Evolutionary conservation across 2,888 invertebrate genomes (phyloP), one percentile per base, ranked within the genome.

Genomic region (Hermodice carunculata): DNA sequence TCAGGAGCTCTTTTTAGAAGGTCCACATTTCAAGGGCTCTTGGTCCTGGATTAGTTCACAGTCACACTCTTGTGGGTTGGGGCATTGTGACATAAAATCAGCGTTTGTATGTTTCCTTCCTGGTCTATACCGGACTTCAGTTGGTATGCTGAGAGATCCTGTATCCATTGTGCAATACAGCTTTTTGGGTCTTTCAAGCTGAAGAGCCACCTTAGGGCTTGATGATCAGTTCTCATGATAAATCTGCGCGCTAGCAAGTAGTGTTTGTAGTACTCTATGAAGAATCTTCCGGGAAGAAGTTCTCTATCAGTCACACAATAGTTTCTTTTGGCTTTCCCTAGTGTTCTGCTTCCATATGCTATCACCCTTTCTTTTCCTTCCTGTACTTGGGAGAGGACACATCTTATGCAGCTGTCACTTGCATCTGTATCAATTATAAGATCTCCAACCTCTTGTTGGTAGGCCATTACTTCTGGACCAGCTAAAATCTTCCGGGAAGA

Each of bases 311-410:
- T 37, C 11, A 37, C 37, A 37, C 37, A 37, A 8, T 17, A 37
- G 17, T 37, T 37, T 37, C 17, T 37, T 17, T 37, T n/a, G n/a
- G n/a, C n/a, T n/a, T n/a, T n/a, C n/a, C n/a, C n/a, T n/a, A n/a
- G n/a, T n/a, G n/a, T n/a, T n/a, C n/a, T n/a, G n/a, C n/a, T n/a
- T n/a, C n/a, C n/a, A n/a, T n/a, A n/a, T n/a, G n/a, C n/a, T n/a
- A 56, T 61, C 1, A 69, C 64, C 31, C 51, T 22, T 46, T 69
- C 70, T 42, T 42, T 19, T 1, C 59, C 59, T 28, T 61, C 40
- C 31, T 69, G 67, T 0, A 64, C 40, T 31, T 69, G 67, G 2
- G 64, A 69, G 4, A 69, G 43, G 0, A 69, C 62, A 17, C 51
- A 61, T 1, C 66, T 62, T 1, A 61, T 61, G 1, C n/a, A n/a